A percentile compares a stretch with the other conserved stretches of the same genome.
phyloP scores from a whole-genome alignment of 2,888 invertebrate species.

The Teinopalpus imperialis region DNA sequence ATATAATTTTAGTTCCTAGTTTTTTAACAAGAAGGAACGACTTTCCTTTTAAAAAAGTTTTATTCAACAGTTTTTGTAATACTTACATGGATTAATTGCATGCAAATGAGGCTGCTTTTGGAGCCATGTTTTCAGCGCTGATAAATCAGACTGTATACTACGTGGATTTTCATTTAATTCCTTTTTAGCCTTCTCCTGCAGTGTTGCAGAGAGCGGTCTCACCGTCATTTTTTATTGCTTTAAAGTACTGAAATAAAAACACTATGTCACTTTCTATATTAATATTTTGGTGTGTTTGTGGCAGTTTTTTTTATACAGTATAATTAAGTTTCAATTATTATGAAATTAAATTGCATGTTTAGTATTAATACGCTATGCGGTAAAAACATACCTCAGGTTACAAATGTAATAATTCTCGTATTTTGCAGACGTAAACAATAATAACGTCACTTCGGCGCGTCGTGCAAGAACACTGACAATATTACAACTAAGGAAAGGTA shows the following conservation, averaged over 20 bases:
- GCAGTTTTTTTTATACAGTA: no score
- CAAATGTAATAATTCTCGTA: slow-evolving; percentile 3
- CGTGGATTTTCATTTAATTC: slow-evolving; percentile 74
- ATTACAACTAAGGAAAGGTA: slow-evolving; percentile 21
- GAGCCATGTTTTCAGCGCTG: slow-evolving; percentile 70
- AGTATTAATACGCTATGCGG: no score
- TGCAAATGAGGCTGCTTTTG: slow-evolving; percentile 74
- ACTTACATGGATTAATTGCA: slow-evolving; percentile 62
- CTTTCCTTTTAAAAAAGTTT: no score
- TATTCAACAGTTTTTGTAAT: no score
- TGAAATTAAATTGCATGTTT: background rate
- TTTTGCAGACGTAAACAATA: slow-evolving; percentile 17
- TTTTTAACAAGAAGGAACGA: no score
- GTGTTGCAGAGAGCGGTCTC: slow-evolving; percentile 53
- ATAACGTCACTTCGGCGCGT: slow-evolving; percentile 10
- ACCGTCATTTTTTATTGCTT: slow-evolving; percentile 45
- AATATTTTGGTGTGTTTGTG: no score
- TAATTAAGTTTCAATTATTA: no score
- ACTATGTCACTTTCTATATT: background rate
- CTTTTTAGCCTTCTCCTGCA: slow-evolving; percentile 62
- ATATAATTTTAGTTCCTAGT: no score
- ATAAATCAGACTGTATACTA: slow-evolving; percentile 53
- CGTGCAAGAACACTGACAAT: slow-evolving; percentile 16
- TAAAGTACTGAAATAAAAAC: slow-evolving; percentile 12
- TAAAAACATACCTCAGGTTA: slow-evolving; percentile 17